phyloP scores from a whole-genome alignment of 2,888 invertebrate genomes.

The Ganaspis brasiliensis region DNA sequence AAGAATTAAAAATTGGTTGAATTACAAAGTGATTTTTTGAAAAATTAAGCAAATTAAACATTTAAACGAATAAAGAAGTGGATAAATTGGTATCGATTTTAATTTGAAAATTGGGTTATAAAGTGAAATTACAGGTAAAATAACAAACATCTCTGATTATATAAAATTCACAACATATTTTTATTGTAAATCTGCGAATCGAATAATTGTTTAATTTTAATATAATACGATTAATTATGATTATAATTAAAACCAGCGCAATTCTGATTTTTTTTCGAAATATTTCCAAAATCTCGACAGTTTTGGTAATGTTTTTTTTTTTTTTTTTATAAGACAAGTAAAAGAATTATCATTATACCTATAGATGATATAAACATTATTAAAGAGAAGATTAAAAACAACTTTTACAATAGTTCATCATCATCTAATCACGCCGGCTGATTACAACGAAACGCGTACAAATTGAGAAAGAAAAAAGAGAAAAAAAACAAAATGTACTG shows the following conservation, averaged over 20 bases:
- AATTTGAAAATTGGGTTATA: no score
- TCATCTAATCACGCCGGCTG: constrained; percentile 50
- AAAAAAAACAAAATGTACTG: constrained; percentile 47
- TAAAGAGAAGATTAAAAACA: neutral
- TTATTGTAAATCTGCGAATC: constrained; percentile 72
- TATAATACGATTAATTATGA: constrained; percentile 70
- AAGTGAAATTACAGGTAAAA: neutral
- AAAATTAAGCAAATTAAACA: no score
- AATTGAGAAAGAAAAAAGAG: constrained; percentile 59
- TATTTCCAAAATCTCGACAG: neutral
- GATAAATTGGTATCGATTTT: no score
- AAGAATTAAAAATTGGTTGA: no score
- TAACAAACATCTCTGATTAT: constrained; percentile 35
- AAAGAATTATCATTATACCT: neutral
- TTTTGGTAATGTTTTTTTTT: constrained; percentile 28
- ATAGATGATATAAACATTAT: neutral
- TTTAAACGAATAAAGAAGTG: no score
- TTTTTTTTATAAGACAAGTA: neutral
- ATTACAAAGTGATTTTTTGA: no score
- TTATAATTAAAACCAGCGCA: constrained; percentile 62
- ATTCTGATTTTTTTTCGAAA: constrained; percentile 52
- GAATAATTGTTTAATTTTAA: constrained; percentile 66
- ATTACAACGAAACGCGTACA: constrained; percentile 63
- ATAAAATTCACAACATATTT: constrained; percentile 73
- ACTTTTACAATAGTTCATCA: neutral